Evolutionary conservation across 2,113 vertebrate genomes (phyloP).

Genomic region (Promerops cafer): DNA sequence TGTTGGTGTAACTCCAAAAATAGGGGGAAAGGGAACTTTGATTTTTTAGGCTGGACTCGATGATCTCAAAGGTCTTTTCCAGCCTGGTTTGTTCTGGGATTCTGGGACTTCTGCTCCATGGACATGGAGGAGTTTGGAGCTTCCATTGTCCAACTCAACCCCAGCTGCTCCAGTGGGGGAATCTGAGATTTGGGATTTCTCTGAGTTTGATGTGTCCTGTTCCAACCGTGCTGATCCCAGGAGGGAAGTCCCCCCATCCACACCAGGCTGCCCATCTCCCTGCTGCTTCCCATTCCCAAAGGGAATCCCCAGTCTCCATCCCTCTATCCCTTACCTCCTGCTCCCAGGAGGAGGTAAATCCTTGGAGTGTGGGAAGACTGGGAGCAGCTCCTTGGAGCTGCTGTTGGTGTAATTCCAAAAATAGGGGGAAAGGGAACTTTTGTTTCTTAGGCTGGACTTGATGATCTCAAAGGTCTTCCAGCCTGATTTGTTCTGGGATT

Average conservation of each 20-base stretch:
- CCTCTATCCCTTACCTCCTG: background rate
- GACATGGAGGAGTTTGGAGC: background rate
- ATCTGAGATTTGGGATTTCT: background rate
- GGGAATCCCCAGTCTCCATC: background rate
- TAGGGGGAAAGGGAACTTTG: fast-evolving
- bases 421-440: fast-evolving
- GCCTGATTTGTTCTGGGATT: fast-evolving
- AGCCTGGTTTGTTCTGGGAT: background rate
- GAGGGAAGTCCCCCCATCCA: no score
- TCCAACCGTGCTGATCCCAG: background rate
- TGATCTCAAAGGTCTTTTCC: background rate
- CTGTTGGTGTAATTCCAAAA: background rate
- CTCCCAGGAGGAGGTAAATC: background rate
- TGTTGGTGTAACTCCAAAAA: background rate
- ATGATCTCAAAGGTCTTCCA: background rate
- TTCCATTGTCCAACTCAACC: background rate
- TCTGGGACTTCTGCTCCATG: background rate
- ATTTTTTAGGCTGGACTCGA: background rate
- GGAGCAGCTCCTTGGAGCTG: no score
- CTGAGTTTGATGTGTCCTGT: background rate
- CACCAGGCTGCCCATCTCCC: background rate
- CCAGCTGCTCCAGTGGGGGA: background rate
- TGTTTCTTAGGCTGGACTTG: fast-evolving
- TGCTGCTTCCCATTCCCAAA: background rate
- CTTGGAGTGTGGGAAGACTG: no score